These are phyloP conservation scores for Tenodera sinensis DNA, from an alignment of 2,888 invertebrate genomes.

Conservation along the genomic window DNA sequence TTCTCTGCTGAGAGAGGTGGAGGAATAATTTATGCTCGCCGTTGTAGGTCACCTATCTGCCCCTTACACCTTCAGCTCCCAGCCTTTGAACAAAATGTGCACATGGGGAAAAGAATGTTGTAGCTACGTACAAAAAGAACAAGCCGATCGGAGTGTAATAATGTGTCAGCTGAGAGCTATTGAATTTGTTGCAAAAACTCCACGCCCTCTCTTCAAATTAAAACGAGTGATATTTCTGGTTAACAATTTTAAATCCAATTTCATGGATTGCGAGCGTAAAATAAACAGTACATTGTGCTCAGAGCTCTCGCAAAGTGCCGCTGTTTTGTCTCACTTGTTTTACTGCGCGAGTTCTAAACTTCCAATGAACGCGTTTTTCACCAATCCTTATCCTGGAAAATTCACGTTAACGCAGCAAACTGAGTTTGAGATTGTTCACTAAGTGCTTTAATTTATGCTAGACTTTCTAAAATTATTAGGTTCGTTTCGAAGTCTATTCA, in stretches of 20 bases:
- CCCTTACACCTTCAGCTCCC: not conserved
- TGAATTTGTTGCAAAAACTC: not conserved
- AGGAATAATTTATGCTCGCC: not conserved
- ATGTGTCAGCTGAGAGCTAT: not conserved
- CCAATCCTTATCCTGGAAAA: not conserved
- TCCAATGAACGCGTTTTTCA: not conserved
- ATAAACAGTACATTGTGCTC: not conserved
- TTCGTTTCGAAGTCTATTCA: not conserved
- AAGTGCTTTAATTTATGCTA: not conserved
- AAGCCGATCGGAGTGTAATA: not conserved
- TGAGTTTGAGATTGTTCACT: not conserved
- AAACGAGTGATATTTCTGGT: not conserved
- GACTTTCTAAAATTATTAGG: not conserved
- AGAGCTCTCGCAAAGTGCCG: not conserved
- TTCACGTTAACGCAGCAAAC: not conserved
- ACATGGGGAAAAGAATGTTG: not conserved
- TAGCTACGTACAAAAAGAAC: not conserved
- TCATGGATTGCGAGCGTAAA: not conserved
- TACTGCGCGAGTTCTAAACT: not conserved
- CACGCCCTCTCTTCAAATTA: not conserved
- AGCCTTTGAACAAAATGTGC: not conserved
- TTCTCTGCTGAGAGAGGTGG: not conserved
- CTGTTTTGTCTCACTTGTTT: not conserved
- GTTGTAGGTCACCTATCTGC: not conserved
- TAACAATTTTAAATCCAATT: not conserved